Evolutionary conservation across 2,113 vertebrate genomes (phyloP).

Genomic region (Elachura formosa): DNA sequence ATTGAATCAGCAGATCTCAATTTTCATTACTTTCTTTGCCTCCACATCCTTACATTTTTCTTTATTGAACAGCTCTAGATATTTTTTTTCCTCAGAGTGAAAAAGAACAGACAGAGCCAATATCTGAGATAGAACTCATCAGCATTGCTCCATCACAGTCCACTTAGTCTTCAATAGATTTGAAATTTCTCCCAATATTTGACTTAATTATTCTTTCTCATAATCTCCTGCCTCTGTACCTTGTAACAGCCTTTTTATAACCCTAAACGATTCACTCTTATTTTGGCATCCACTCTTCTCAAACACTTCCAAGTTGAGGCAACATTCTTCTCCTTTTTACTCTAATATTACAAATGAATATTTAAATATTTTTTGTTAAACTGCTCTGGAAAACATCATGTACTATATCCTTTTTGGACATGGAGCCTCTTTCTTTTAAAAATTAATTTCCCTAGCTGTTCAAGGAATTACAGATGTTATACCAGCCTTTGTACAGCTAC

Average conservation of each 20-base stretch:
- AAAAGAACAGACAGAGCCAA: neutral
- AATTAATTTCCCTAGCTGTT: neutral
- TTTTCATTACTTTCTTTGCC: neutral
- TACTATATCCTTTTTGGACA: neutral
- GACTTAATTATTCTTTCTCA: neutral
- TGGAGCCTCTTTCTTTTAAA: neutral
- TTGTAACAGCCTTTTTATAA: neutral
- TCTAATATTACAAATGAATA: neutral
- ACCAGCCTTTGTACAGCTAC: neutral
- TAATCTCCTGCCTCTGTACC: neutral
- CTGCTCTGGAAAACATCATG: neutral
- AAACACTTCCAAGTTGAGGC: neutral
- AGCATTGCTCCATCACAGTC: neutral
- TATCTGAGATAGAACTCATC: neutral
- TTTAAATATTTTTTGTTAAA: neutral
- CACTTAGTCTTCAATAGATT: neutral
- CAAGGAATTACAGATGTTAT: neutral
- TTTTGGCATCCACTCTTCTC: neutral
- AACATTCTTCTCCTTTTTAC: neutral
- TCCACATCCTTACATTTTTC: neutral
- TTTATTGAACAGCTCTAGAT: neutral
- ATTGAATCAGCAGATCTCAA: neutral
- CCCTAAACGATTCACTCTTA: neutral
- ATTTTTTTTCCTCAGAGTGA: neutral
- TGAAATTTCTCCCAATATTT: neutral